Base-by-base conservation (phyloP, 2,113 vertebrate genomes). In the Dunckerocampus dactyliophorus region DNA sequence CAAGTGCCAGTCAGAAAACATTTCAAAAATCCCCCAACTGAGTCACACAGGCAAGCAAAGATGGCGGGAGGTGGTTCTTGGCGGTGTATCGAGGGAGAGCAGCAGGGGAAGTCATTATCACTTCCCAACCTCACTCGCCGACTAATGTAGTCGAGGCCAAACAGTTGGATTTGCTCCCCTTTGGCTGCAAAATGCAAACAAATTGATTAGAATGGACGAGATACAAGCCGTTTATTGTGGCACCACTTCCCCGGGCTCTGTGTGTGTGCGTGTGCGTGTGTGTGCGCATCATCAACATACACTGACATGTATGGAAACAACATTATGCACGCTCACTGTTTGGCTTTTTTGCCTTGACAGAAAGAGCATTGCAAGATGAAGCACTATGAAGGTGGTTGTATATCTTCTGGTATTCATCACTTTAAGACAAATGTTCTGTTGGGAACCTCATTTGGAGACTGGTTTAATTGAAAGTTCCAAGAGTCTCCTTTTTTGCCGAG, bases 101-200 rank as follows among this genome's bases (percentile, higher is more conserved):
- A 83, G 86, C 81, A 72, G 81, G 84, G 85, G 80, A 84, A 88
- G 85, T 87, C 87, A 88, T 88, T 88, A 88, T 87, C 82, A 81
- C 85, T 82, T 81, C 72, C 79, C 78, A 83, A 79, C 85, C 83
- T 87, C 83, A 80, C 80, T 84, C 73, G 16, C 77, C 65, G 48
- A 79, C 75, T 87, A 83, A 87, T 84, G 82, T 82, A 87, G 85
- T 85, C 82, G 82, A 81, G 85, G 77, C 76, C 75, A 85, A 87
- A 82, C 83, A 76, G 79, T 85, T 83, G 81, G 75, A 83, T 79
- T 81, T 84, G 82, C 75, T 81, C 79, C 77, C 10, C 80, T 85
- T 80, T 88, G 86, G 82, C 82, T 82, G 76, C 69, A 65, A 34
- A 82, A 69, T 69, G 73, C 84, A 82, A 85, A 86, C 81, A 86